Evolutionary conservation across 2,888 invertebrate genomes (phyloP).

Genomic region (Cosmorhoe ocellata): DNA sequence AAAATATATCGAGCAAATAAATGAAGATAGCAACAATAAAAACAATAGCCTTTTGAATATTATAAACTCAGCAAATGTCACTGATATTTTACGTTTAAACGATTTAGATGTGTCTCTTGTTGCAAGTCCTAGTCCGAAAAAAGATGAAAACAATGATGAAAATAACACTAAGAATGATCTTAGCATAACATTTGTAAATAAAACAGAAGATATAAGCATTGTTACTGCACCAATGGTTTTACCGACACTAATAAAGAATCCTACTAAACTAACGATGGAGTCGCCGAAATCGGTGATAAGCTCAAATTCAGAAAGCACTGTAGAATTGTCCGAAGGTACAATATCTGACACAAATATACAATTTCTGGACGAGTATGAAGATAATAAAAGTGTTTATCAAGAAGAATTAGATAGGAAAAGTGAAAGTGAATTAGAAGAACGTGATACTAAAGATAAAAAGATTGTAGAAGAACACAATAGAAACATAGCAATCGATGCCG

Average conservation of each 20-base stretch:
- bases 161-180: constrained; percentile 5
- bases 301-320: constrained; percentile 8
- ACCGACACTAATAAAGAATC: constrained; percentile 15
- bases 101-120: constrained; percentile 7
- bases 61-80: neutral
- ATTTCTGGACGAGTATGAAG: constrained; percentile 25
- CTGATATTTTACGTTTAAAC: constrained; percentile 8
- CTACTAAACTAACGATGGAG: constrained; percentile 1
- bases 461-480: neutral
- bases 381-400: too few relatives aligned
- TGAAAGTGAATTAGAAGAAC: neutral
- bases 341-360: constrained; percentile 29
- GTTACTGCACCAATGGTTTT: constrained; percentile 3
- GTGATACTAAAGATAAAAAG: neutral
- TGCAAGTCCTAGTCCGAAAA: neutral
- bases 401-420: neutral
- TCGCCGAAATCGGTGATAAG: constrained; percentile 25
- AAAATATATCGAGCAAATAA: too few relatives aligned
- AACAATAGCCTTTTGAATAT: neutral
- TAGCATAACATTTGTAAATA: constrained; percentile 11
- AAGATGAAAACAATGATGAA: neutral
- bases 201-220: neutral
- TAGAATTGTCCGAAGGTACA: constrained; percentile 18
- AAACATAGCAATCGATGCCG: neutral
- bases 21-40: neutral